phyloP scores from a whole-genome alignment of 2,113 vertebrate species.

The Phaethornis superciliosus region DNA sequence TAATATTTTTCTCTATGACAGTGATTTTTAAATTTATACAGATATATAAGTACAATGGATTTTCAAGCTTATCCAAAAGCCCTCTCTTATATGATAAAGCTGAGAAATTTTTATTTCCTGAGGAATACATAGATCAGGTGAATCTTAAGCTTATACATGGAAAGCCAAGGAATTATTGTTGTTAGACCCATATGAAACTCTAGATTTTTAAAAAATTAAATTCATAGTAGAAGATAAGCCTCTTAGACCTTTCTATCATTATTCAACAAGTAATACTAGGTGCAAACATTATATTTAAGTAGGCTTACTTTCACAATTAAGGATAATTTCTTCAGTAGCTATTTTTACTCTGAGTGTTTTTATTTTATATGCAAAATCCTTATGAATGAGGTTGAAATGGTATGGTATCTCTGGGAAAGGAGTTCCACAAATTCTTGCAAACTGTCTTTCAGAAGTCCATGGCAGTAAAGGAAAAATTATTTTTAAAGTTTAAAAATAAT shows the following conservation, averaged over 20 bases:
- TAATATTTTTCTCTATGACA: not conserved
- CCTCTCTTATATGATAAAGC: not conserved
- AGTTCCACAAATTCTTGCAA: not conserved
- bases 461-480: not conserved
- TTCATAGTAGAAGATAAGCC: not conserved
- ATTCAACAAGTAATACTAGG: not conserved
- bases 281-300: not conserved
- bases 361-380: not conserved
- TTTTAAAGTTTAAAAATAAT: not conserved
- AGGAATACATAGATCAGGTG: not conserved
- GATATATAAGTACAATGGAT: not conserved
- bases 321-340: too few relatives aligned
- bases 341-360: not conserved
- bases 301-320: not conserved
- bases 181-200: not conserved
- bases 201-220: not conserved
- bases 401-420: not conserved
- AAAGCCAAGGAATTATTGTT: not conserved
- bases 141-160: not conserved
- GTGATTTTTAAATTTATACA: not conserved
- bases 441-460: not conserved
- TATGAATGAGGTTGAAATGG: not conserved
- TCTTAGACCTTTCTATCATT: not conserved
- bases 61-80: not conserved
- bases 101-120: not conserved